Conservation (phyloP, 2,888 invertebrate genomes). For the Mimumesa dahlbomi region DNA sequence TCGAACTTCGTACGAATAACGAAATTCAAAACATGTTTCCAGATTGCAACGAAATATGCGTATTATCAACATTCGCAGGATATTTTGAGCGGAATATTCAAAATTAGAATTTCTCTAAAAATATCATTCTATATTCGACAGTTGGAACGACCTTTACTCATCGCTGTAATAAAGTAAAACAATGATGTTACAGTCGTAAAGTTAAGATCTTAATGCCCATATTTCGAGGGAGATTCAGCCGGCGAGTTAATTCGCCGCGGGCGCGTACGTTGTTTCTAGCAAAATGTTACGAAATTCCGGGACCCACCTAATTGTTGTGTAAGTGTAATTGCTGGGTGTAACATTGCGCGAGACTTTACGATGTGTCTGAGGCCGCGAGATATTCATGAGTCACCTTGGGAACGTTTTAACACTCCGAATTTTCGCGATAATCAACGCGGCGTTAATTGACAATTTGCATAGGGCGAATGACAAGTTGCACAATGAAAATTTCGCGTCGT, state of each 20-base stretch:
- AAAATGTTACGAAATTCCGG: slow-evolving; percentile 42
- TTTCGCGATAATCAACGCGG: slow-evolving; percentile 40
- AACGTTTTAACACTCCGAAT: slow-evolving; percentile 48
- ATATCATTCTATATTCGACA: too few species aligned
- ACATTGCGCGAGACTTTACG: slow-evolving; percentile 39
- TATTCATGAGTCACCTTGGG: slow-evolving; percentile 35
- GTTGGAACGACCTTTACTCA: too few species aligned
- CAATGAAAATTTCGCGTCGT: slow-evolving; percentile 39
- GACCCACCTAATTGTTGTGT: slow-evolving; percentile 60
- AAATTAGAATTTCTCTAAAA: too few species aligned
- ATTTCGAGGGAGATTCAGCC: slow-evolving; percentile 6
- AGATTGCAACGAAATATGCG: too few species aligned
- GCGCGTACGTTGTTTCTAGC: slow-evolving; percentile 6
- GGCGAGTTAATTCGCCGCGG: slow-evolving; percentile 15
- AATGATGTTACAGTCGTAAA: background rate
- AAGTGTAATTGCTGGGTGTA: slow-evolving; percentile 53
- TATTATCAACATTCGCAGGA: too few species aligned
- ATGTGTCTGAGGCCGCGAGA: slow-evolving; percentile 14
- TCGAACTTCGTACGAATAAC: too few species aligned
- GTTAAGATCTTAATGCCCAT: slow-evolving; percentile 23
- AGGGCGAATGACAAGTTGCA: slow-evolving; percentile 26
- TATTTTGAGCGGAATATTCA: too few species aligned
- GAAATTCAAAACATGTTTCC: too few species aligned
- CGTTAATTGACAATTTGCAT: slow-evolving; percentile 37
- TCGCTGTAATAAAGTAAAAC: background rate